Conservation (phyloP, 2,113 vertebrate species). For the Cervus canadensis region DNA sequence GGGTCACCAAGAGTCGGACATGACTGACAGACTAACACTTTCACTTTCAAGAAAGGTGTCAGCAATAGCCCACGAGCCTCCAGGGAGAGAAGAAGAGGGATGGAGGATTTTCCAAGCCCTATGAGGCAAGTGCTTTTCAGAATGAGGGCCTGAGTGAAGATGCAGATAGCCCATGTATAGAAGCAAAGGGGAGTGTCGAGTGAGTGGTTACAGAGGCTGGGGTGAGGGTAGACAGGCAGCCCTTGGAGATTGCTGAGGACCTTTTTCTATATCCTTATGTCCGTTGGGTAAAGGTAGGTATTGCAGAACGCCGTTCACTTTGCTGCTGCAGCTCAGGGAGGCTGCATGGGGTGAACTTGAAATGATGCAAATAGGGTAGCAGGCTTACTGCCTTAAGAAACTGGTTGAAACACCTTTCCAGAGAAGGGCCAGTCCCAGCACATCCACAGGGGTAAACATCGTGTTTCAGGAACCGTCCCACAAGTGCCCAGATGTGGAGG, state of each 20-base stretch:
- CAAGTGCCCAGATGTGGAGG: neutral
- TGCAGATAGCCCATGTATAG: neutral
- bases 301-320: neutral
- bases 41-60: neutral
- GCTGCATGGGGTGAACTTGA: neutral
- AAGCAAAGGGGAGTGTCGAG: neutral
- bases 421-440: neutral
- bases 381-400: neutral
- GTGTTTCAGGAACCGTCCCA: neutral
- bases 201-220: neutral
- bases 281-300: neutral
- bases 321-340: neutral
- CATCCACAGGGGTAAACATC: rapidly evolving
- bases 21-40: neutral
- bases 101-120: neutral
- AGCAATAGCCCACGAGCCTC: neutral
- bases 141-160: neutral
- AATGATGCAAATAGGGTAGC: no score
- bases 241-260: neutral
- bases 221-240: neutral
- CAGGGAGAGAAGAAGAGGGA: neutral
- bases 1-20: neutral
- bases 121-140: neutral
- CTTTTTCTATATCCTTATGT: neutral
- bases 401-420: neutral